These are phyloP conservation scores for Pseudanteris insignis DNA, from an alignment of 2,888 invertebrate genomes.

Conservation along the genomic window DNA sequence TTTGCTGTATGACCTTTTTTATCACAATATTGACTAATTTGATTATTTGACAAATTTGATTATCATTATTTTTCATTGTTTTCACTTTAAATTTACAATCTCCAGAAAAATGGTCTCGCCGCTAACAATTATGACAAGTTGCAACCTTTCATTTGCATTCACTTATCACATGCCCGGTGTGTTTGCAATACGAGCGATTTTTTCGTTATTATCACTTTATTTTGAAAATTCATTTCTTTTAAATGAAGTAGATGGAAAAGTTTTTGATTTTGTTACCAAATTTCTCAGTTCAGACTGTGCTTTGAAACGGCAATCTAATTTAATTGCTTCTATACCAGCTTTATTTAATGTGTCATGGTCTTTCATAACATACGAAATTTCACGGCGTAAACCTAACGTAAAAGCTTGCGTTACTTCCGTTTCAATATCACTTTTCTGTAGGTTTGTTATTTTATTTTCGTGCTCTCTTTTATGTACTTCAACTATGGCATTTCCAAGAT, in stretches of 20 bases:
- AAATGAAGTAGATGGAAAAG: no score
- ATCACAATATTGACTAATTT: background rate
- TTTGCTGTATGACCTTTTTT: conserved; percentile 17
- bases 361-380: conserved; percentile 1
- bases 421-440: background rate
- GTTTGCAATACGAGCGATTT: conserved; percentile 1
- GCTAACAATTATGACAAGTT: background rate
- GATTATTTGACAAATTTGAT: no score
- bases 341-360: background rate
- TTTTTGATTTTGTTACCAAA: background rate
- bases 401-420: conserved; percentile 4
- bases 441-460: background rate
- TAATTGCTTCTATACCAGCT: conserved; percentile 1
- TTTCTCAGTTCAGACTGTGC: background rate
- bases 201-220: background rate
- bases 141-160: background rate
- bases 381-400: background rate
- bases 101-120: background rate
- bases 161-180: background rate
- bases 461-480: conserved; percentile 5
- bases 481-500: background rate
- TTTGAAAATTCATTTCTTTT: no score
- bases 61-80: background rate
- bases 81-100: conserved; percentile 1
- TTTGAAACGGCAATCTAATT: background rate